Evolutionary conservation across 2,797 vertebrate genomes (phyloP).

Genomic region (Schizopygopsis malacanthus): DNA sequence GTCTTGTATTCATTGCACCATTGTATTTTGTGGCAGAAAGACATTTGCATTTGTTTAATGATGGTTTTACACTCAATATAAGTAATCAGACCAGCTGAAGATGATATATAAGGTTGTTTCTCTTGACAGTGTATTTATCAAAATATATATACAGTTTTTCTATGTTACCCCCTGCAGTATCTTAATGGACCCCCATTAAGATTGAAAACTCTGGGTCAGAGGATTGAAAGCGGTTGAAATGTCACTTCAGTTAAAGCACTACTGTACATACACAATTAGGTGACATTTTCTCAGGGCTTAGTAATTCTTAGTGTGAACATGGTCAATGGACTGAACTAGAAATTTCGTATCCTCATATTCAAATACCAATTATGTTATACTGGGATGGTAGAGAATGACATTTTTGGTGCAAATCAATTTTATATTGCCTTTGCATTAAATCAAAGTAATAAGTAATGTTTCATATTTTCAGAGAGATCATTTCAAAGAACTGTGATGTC

Average conservation of each 20-base stretch:
- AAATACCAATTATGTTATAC: conserved; percentile 45
- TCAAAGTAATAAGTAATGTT: background rate
- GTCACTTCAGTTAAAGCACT: conserved; percentile 44
- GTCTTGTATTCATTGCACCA: background rate
- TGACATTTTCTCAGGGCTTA: conserved; percentile 55
- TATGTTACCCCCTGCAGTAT: background rate
- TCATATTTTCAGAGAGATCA: background rate
- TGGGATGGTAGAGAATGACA: background rate
- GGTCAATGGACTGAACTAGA: conserved; percentile 19
- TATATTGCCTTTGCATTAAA: background rate
- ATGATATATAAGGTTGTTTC: background rate
- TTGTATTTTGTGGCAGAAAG: background rate
- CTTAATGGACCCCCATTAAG: conserved; percentile 9
- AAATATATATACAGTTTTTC: background rate
- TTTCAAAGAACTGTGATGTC: background rate
- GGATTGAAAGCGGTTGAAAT: conserved; percentile 48
- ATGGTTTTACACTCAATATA: background rate
- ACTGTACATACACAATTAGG: conserved; percentile 1
- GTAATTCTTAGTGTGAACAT: conserved; percentile 25
- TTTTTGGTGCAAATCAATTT: background rate
- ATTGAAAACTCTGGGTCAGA: conserved; percentile 12
- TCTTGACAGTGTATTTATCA: background rate
- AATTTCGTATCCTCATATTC: background rate
- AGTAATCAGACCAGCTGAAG: background rate
- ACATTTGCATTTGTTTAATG: conserved; percentile 18